Conservation (phyloP, 2,888 invertebrate genomes). For the Tyria jacobaeae region DNA sequence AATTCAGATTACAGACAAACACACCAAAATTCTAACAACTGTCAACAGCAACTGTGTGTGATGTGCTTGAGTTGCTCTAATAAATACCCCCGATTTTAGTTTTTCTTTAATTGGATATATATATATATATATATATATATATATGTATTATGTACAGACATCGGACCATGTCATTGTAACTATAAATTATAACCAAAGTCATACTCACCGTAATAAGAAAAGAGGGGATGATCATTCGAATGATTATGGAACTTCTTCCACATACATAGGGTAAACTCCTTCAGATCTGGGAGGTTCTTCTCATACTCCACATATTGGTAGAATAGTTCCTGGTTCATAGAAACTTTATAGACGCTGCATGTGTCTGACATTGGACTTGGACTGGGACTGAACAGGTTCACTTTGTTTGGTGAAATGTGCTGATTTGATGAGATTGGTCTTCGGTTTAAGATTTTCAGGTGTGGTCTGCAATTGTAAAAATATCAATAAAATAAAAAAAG, state of each 20-base stretch:
- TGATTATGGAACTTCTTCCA: constrained; percentile 95
- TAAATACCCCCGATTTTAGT: no score
- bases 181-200: not conserved
- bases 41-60: no score
- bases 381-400: constrained; percentile 38
- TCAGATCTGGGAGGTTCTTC: constrained; percentile 90
- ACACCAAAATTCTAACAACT: no score
- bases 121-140: no score
- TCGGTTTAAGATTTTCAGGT: constrained; percentile 73
- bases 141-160: no score
- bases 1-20: no score
- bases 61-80: no score
- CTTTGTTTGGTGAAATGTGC: constrained; percentile 59
- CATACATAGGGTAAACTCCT: constrained; percentile 93
- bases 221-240: constrained; percentile 92
- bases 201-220: constrained; percentile 92
- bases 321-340: constrained; percentile 89
- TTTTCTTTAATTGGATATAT: no score
- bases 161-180: no score
- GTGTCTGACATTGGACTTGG: constrained; percentile 75
- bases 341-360: constrained; percentile 90
- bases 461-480: constrained; percentile 56
- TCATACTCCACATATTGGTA: constrained; percentile 92
- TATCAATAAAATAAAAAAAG: not conserved
- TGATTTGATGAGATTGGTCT: constrained; percentile 55